phyloP scores from a whole-genome alignment of 2,113 vertebrate genomes.

The Fregetta grallaria region DNA sequence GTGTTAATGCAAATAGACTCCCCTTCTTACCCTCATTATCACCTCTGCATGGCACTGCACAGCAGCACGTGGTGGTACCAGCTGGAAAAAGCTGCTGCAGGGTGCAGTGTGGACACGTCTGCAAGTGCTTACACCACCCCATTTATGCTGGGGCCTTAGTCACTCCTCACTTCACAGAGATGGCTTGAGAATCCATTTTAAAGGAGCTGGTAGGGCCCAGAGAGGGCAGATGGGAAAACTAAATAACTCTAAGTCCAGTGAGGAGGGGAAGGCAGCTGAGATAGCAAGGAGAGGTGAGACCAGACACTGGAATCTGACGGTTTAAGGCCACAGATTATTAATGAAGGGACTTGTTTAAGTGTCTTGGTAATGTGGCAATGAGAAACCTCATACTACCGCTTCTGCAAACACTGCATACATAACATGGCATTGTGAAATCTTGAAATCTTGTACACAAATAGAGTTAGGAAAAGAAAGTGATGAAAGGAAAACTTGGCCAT shows the following conservation, averaged over 20 bases:
- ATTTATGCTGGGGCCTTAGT: fast-evolving
- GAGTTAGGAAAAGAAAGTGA: neutral
- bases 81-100: neutral
- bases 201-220: neutral
- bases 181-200: neutral
- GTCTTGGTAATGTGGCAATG: neutral
- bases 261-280: neutral
- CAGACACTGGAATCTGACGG: neutral
- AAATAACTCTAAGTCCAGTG: neutral
- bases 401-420: neutral
- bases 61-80: neutral
- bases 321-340: neutral
- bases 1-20: neutral
- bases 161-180: neutral
- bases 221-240: neutral
- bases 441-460: neutral
- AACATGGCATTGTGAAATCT: neutral
- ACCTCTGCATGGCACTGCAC: neutral
- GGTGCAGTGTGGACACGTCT: neutral
- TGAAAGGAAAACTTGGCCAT: neutral
- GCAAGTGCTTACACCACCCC: neutral
- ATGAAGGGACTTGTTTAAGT: neutral
- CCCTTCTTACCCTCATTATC: neutral
- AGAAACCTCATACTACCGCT: neutral
- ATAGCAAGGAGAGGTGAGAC: neutral